Evolutionary conservation across 2,113 vertebrate species (phyloP), one percentile per base, ranked within the genome.

Genomic region (Oncorhynchus clarkii): DNA sequence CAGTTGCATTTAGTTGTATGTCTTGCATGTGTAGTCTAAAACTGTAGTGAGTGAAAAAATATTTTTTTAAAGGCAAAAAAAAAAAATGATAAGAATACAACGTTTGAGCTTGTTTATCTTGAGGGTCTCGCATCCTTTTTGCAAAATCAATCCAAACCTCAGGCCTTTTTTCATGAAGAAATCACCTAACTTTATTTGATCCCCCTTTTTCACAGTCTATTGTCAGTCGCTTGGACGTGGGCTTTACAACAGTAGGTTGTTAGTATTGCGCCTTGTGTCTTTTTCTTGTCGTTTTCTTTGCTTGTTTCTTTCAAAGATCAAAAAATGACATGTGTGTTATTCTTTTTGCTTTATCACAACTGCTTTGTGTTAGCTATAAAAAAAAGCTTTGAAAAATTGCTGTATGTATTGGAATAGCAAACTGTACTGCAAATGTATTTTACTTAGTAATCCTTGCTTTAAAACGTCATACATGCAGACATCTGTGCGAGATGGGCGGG

Each of bases 1-100:
- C 95, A 91, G 94, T 96, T 95, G 95, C 95, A 96, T 95, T 96
- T 96, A 94, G 94, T 95, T 88, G 94, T 97, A 93, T 92, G 96
- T 97, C 95, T 94, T 97, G 96, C 96, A 97, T 97, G 97, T 96
- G 94, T 95, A 96, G 95, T 96, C 94, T 94, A 95, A 96, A 96
- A 95, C 93, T 95, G 93, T 96, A 95, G 95, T 95, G 94, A 95
- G 16, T 45, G 39, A 45, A 45, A 45, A 45, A 45, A 45, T 11
- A 18, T 54, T 54, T 54, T 54, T 54, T 54, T 5, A 4, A 54
- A 92, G 92, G 92, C 92, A 88, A 85, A 82, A 79, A 27, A 27
- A 27, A 27, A 92, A 91, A 92, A 91, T 78, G 71, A 77, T 78
- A 84, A 84, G 72, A 70, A 78, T 78, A 80, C 57, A 80, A 90